Evolutionary conservation across 2,888 invertebrate species (phyloP).

Genomic region (Cyclophora punctaria): DNA sequence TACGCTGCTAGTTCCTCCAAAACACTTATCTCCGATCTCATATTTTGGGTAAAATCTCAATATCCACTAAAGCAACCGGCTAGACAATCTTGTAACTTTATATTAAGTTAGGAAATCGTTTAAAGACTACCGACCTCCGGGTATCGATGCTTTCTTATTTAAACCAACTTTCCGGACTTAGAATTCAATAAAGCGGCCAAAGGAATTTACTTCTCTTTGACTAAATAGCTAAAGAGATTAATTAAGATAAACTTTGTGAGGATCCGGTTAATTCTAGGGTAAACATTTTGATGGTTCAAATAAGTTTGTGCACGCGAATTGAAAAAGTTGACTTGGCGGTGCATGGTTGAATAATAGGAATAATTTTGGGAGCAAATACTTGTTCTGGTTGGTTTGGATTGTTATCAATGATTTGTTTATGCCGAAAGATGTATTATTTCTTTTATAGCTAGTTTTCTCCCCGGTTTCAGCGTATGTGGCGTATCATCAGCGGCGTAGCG

Average conservation of each 20-base stretch:
- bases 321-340: conserved; percentile 12
- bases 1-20: conserved; percentile 6
- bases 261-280: conserved; percentile 47
- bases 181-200: conserved; percentile 66
- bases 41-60: conserved; percentile 24
- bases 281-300: conserved; percentile 42
- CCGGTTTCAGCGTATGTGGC: too few relatives aligned
- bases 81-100: conserved; percentile 55
- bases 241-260: conserved; percentile 57
- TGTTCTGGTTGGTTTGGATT: too few relatives aligned
- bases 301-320: conserved; percentile 29
- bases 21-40: conserved; percentile 10
- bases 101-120: conserved; percentile 60
- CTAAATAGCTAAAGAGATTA: conserved; percentile 70
- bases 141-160: conserved; percentile 67
- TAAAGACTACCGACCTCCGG: conserved; percentile 48
- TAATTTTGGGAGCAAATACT: not conserved
- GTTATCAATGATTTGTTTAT: too few relatives aligned
- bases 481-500: too few relatives aligned
- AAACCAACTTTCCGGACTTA: conserved; percentile 60
- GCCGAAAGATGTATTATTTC: too few relatives aligned
- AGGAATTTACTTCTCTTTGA: conserved; percentile 67
- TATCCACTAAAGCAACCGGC: conserved; percentile 32
- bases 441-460: too few relatives aligned
- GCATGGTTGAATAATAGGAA: not conserved